A percentile compares a stretch with the other conserved stretches of the same genome.
Evolutionary conservation across 2,797 vertebrate genomes (phyloP).

Genomic region (Malurus leucopterus): DNA sequence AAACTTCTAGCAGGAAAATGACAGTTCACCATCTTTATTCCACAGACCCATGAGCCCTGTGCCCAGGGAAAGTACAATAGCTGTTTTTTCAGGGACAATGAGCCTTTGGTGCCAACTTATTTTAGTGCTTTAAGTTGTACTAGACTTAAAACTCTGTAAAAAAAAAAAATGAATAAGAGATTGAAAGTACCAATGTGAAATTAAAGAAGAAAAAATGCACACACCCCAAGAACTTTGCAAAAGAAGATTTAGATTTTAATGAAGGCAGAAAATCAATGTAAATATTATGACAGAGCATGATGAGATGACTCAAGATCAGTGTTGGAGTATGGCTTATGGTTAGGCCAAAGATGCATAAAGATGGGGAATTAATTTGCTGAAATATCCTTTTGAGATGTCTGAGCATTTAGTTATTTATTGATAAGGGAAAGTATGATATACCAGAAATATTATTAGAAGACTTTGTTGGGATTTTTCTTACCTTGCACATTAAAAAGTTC

Average conservation of each 20-base stretch:
- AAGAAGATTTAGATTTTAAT: background rate
- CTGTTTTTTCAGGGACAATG: background rate
- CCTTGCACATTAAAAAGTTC: background rate
- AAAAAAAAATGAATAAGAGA: accelerated
- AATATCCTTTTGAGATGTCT: background rate
- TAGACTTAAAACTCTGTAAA: background rate
- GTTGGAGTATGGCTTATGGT: background rate
- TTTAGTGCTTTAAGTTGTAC: background rate
- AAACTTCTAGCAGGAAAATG: background rate
- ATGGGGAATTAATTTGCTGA: background rate
- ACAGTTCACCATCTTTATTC: background rate
- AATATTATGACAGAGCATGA: background rate
- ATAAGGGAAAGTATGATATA: background rate
- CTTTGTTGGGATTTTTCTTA: background rate
- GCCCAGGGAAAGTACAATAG: background rate
- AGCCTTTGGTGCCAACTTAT: background rate
- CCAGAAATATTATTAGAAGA: background rate
- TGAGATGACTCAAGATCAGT: background rate
- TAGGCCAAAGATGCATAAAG: background rate
- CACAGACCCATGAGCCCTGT: background rate
- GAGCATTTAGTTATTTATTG: background rate
- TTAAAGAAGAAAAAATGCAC: background rate
- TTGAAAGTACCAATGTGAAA: background rate
- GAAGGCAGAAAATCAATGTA: background rate
- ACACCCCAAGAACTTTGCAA: background rate